A percentile compares a stretch with the other conserved stretches of the same genome.
phyloP scores from a whole-genome alignment of 2,113 vertebrate genomes.

The Silurus meridionalis region DNA sequence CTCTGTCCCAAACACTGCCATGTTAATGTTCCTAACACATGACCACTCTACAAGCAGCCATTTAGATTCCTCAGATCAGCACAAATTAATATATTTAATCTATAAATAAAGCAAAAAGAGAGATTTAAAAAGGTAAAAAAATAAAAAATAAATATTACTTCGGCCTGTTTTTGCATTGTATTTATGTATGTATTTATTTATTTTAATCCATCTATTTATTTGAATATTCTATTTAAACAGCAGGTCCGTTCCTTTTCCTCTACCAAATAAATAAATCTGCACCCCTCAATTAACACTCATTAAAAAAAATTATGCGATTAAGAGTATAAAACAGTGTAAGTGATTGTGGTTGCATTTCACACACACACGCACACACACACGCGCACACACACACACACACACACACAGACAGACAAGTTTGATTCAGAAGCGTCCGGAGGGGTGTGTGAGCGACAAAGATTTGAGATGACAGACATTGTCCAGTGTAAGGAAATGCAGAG shows the following conservation, averaged over 20 bases:
- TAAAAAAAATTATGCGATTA: background rate
- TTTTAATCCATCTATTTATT: too few relatives aligned
- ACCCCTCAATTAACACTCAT: background rate
- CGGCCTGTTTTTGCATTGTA: too few relatives aligned
- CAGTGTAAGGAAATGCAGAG: background rate
- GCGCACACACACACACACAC: too few relatives aligned
- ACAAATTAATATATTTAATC: too few relatives aligned
- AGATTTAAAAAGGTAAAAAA: too few relatives aligned
- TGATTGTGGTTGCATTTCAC: background rate
- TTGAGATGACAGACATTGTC: background rate
- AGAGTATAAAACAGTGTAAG: background rate
- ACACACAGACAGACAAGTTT: too few relatives aligned
- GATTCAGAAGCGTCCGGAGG: background rate
- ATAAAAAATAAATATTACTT: too few relatives aligned
- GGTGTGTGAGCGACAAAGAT: background rate
- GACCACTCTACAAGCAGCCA: background rate
- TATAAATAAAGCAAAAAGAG: too few relatives aligned
- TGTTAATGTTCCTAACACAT: background rate
- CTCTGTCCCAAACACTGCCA: background rate
- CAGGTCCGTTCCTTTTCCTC: too few relatives aligned
- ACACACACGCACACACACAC: background rate
- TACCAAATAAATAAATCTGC: background rate
- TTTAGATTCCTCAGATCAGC: too few relatives aligned
- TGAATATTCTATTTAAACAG: too few relatives aligned
- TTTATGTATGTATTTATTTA: too few relatives aligned